Percentiles rank a stretch among this genome's conserved stretches.
Evolutionary conservation across 2,888 invertebrate species (phyloP).

Genomic region (Apomyelois bistriatella): DNA sequence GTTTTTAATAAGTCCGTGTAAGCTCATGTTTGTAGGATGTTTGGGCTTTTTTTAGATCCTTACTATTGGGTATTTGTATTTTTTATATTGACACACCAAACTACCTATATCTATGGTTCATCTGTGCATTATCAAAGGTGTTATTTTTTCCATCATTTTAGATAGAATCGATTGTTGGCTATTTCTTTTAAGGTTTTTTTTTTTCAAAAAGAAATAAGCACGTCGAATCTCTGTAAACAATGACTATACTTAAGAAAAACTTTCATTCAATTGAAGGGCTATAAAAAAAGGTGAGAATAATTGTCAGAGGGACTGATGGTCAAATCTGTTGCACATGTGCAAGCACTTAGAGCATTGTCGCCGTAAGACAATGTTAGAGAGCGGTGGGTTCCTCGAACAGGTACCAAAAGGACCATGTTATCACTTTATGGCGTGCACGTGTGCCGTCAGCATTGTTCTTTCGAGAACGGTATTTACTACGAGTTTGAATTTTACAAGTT

Average conservation of each 20-base stretch:
- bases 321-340: conserved; percentile 51
- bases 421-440: conserved; percentile 64
- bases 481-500: too few species aligned
- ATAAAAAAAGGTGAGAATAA: too few species aligned
- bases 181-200: too few species aligned
- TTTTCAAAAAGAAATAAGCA: background rate
- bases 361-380: conserved; percentile 39
- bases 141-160: background rate
- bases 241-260: too few species aligned
- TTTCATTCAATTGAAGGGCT: too few species aligned
- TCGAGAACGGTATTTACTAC: background rate
- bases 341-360: conserved; percentile 38
- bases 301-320: background rate
- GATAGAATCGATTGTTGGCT: too few species aligned
- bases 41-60: conserved; percentile 31
- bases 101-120: background rate
- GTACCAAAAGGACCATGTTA: conserved; percentile 36
- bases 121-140: background rate
- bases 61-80: conserved; percentile 9
- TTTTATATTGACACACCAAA: conserved; percentile 15
- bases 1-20: conserved; percentile 75
- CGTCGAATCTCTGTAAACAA: too few species aligned
- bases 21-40: conserved; percentile 59
- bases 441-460: conserved; percentile 44
- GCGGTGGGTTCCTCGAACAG: conserved; percentile 47